phyloP scores from a whole-genome alignment of 2,888 invertebrate species.

The Acheta domesticus region DNA sequence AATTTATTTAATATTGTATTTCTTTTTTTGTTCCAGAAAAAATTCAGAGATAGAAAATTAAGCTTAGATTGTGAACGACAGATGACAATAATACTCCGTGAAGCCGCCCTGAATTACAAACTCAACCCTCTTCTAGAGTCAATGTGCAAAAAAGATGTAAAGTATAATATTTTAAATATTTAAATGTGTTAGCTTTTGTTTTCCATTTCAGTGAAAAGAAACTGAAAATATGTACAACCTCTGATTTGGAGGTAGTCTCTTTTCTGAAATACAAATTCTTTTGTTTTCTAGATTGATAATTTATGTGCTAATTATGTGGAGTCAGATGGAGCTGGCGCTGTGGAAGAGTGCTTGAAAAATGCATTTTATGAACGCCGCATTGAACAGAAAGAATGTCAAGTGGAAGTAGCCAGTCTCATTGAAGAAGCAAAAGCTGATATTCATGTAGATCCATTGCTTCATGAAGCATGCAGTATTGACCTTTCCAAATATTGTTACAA shows the following conservation, averaged over 20 bases:
- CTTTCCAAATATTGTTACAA: slow-evolving; percentile 74
- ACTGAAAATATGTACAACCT: no score
- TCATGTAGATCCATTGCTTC: slow-evolving; percentile 88
- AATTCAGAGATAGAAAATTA: slow-evolving; percentile 71
- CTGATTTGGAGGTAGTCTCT: no score
- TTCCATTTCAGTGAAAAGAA: no score
- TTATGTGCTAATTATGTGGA: slow-evolving; percentile 53
- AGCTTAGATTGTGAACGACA: slow-evolving; percentile 76
- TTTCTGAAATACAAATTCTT: not conserved
- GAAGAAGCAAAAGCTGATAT: slow-evolving; percentile 90
- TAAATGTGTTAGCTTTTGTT: not conserved
- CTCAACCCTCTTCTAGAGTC: slow-evolving; percentile 82
- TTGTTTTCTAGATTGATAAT: slow-evolving; percentile 47
- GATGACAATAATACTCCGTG: slow-evolving; percentile 75
- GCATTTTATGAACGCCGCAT: slow-evolving; percentile 71
- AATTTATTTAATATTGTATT: not conserved
- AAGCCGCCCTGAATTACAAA: slow-evolving; percentile 86
- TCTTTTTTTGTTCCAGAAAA: slow-evolving; percentile 46
- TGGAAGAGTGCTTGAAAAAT: slow-evolving; percentile 89
- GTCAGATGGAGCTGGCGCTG: slow-evolving; percentile 56
- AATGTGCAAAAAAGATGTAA: slow-evolving; percentile 67
- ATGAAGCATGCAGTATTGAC: slow-evolving; percentile 84
- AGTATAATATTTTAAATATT: slow-evolving; percentile 41
- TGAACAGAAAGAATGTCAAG: slow-evolving; percentile 69
- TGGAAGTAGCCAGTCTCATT: slow-evolving; percentile 84